These are phyloP conservation scores for Epizoanthus stellaris DNA, from an alignment of 92 coral and sea anemone genomes.

Conservation along the genomic window DNA sequence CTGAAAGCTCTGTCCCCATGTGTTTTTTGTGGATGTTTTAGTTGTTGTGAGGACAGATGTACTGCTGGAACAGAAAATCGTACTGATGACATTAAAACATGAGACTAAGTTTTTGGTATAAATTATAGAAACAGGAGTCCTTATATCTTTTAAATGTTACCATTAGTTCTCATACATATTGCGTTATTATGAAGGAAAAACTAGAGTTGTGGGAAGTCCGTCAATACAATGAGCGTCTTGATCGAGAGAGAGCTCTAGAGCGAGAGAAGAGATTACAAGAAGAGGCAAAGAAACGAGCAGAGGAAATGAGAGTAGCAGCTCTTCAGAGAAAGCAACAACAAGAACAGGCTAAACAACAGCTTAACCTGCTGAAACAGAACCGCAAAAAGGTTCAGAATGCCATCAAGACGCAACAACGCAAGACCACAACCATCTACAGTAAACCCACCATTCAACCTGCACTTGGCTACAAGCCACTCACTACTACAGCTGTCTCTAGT, in stretches of 20 bases:
- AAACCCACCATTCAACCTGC: conserved; percentile 42
- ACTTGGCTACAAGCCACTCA: conserved; percentile 27
- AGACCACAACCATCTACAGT: conserved; percentile 47
- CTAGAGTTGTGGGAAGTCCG: conserved; percentile 99
- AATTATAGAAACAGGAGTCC: too few relatives aligned
- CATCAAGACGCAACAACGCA: conserved; percentile 85
- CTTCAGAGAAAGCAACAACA: conserved; percentile 91
- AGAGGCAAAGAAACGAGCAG: conserved; percentile 86
- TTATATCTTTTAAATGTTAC: too few relatives aligned
- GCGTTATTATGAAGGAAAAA: conserved; percentile 66
- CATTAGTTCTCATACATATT: neutral
- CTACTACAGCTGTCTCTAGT: neutral
- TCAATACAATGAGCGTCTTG: conserved; percentile 93
- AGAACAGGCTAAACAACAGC: conserved; percentile 95
- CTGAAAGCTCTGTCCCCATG: too few relatives aligned
- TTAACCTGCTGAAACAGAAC: conserved; percentile 82
- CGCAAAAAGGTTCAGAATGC: conserved; percentile 96
- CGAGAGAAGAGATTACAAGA: conserved; percentile 93
- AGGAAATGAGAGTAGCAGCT: conserved; percentile 86
- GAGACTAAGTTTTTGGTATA: too few relatives aligned
- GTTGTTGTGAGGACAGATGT: too few relatives aligned
- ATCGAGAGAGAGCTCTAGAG: conserved; percentile 90
- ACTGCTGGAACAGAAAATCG: too few relatives aligned
- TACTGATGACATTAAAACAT: too few relatives aligned
- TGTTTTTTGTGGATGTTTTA: too few relatives aligned